Base-by-base conservation (phyloP, 1,140 invertebrate species). In the Megalopta genalis region DNA sequence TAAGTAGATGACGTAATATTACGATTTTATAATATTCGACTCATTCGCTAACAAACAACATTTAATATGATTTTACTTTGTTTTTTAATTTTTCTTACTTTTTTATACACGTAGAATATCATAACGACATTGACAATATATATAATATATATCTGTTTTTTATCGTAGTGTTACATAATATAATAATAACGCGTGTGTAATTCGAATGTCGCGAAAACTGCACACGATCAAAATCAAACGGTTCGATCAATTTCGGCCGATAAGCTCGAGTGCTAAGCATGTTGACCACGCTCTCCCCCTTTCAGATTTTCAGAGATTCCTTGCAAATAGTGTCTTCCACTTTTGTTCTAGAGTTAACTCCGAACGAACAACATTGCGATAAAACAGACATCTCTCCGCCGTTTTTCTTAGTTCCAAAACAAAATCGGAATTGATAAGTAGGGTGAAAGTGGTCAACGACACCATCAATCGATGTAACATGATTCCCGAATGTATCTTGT, bases 31-130 rank as follows among this genome's bases (percentile, higher is more conserved):
- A 80, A 85, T 84, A 84, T 80, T 87, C 64, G 76, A 90, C 76
- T 80, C 77, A 82, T 66, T 82, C 71, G 32, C 88, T 90, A 90
- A 86, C 80, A 87, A 84, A 86, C 81, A 89, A 89, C 88, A 89
- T 89, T 89, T 83, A 85, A 83, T 86, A 88, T 80, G 77, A 49
- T 75, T 86, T 86, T 74, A 76, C 71, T 83, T 87, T 81, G 42
- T 66, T 59, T 81, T 75, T 77, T 67, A 39, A 2, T 81, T 62
- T 78, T 77, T 64, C 59, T 54, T 74, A 60, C 46, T 85, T 21
- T 37, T 71, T 64, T 67, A 32, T 59, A 84, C 78, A 83, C 84
- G 63, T 86, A 88, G 77, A 88, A 83, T 84, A 84, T 60, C 46
- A 74, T 81, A 88, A 81, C 80, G 72, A 88, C 78, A 88, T 80